A percentile compares a stretch with the other conserved stretches of the same genome.
Conservation (phyloP, 2,888 invertebrate species). For the Drosophila niveifrons region DNA sequence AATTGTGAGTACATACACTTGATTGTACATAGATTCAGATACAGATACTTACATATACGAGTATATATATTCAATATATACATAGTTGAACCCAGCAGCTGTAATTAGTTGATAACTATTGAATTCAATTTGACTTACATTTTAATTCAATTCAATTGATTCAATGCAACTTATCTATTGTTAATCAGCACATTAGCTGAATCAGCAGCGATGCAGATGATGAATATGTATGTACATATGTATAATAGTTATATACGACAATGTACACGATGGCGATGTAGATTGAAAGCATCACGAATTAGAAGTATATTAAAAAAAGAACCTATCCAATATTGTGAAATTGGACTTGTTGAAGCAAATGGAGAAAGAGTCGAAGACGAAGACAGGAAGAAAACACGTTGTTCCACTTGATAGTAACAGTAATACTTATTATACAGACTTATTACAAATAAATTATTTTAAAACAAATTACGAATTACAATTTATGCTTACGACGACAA, state of each 20-base stretch:
- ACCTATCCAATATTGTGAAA: slow-evolving; percentile 30
- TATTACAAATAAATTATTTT: slow-evolving; percentile 80
- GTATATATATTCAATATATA: slow-evolving; percentile 20
- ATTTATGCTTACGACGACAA: slow-evolving; percentile 14
- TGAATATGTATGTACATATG: slow-evolving; percentile 26
- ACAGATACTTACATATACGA: slow-evolving; percentile 9
- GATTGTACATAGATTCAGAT: slow-evolving; percentile 37
- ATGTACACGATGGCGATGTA: background rate
- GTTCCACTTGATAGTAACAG: slow-evolving; percentile 74
- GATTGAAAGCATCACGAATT: slow-evolving; percentile 35
- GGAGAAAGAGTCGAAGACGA: background rate
- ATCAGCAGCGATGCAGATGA: background rate
- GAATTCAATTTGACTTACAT: slow-evolving; percentile 13
- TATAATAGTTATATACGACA: slow-evolving; percentile 23
- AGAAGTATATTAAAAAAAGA: slow-evolving; percentile 18
- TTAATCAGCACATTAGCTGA: background rate
- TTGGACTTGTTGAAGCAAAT: background rate
- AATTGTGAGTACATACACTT: slow-evolving; percentile 41
- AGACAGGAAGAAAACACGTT: slow-evolving; percentile 51
- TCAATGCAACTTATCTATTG: background rate
- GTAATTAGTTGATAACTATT: slow-evolving; percentile 12
- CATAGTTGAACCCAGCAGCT: slow-evolving; percentile 17
- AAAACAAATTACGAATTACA: slow-evolving; percentile 54
- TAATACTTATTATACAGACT: slow-evolving; percentile 79
- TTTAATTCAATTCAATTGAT: slow-evolving; percentile 1